Base-by-base conservation (phyloP, 2,888 invertebrate species). In the Drosophila mimetica region DNA sequence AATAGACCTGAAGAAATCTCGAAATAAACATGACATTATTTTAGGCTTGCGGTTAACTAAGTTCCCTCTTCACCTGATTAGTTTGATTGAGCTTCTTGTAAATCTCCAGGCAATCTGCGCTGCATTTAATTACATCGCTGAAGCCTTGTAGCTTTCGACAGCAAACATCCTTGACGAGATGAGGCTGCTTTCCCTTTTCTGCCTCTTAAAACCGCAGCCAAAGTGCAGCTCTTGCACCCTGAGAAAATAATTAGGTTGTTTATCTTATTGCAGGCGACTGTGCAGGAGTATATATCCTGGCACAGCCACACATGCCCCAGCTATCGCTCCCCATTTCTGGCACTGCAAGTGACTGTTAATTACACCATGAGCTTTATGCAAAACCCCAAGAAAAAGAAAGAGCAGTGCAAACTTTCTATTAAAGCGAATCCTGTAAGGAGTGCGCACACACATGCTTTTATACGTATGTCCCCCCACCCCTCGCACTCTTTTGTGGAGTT, bases 221-320 rank as follows among this genome's bases (percentile, higher is more conserved):
- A 42, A 69, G 67, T 64, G 71, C 71, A 64, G 42, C 60, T 48
- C 57, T 41, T 30, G 44, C 59, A 57, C 34, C 41, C 63, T 44
- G 67, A 46, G 64, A 77, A 85, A 79, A 86, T 84, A 84, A 85
- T 85, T 85, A 87, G 86, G 84, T 85, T 85, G 82, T 85, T 85
- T 84, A 85, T 86, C 84, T 86, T 82, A 82, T 78, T 74, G 82
- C 79, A 74, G 74, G 77, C 77, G 7, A 11, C 18, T 41, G 6
- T 20, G 9, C 4, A 1, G 6, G 18, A 5, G 13, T 13, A 2
- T 14, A 42, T 22, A 80, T 81, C 53, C 9, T 34, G 11, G n/a
- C 61, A 37, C 60, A 37, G 25, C 28, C 32, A 13, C 39, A 30
- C 53, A 16, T 1, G 7, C 22, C 13, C 2, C 1, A 28, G 7